A percentile compares a stretch with the other conserved stretches of the same genome.
phyloP scores from a whole-genome alignment of 37 sponge, comb jelly and placozoan genomes.

The Aplysina aerophoba region DNA sequence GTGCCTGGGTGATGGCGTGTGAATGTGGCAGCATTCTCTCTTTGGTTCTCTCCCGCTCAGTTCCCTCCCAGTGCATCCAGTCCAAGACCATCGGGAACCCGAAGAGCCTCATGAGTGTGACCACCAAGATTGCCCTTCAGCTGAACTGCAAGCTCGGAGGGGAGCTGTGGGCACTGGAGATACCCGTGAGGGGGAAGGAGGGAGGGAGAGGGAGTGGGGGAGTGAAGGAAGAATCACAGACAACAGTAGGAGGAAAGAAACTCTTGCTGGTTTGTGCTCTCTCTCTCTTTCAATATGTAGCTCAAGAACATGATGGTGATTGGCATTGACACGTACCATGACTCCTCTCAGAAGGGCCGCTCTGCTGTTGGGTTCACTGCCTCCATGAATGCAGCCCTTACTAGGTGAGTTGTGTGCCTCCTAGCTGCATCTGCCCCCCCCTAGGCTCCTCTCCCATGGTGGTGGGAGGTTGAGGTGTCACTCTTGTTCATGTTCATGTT shows the following conservation, averaged over 20 bases:
- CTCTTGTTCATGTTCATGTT: too few species aligned
- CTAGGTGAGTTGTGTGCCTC: constrained; percentile 57
- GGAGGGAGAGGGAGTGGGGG: neutral
- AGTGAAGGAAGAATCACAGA: neutral
- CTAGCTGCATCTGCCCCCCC: too few species aligned
- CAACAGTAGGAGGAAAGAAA: neutral
- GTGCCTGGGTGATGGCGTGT: neutral
- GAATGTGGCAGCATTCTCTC: neutral
- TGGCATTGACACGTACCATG: constrained; percentile 97
- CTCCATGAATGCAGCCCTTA: constrained; percentile 80
- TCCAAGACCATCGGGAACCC: constrained; percentile 55
- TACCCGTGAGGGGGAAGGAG: constrained; percentile 70
- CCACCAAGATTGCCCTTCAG: constrained; percentile 93
- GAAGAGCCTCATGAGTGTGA: constrained; percentile 86
- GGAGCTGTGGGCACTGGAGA: constrained; percentile 90
- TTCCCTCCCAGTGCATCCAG: constrained; percentile 84
- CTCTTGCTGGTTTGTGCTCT: neutral
- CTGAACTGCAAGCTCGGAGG: constrained; percentile 97
- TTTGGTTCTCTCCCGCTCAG: constrained; percentile 25
- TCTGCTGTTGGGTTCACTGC: constrained; percentile 95
- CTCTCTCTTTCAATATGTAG: constrained; percentile 34
- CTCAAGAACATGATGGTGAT: constrained; percentile 93
- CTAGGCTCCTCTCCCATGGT: too few species aligned
- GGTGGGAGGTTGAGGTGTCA: too few species aligned
- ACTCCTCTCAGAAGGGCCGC: constrained; percentile 78